Evolutionary conservation across 2,797 vertebrate species (phyloP).

Genomic region (Labroides dimidiatus): DNA sequence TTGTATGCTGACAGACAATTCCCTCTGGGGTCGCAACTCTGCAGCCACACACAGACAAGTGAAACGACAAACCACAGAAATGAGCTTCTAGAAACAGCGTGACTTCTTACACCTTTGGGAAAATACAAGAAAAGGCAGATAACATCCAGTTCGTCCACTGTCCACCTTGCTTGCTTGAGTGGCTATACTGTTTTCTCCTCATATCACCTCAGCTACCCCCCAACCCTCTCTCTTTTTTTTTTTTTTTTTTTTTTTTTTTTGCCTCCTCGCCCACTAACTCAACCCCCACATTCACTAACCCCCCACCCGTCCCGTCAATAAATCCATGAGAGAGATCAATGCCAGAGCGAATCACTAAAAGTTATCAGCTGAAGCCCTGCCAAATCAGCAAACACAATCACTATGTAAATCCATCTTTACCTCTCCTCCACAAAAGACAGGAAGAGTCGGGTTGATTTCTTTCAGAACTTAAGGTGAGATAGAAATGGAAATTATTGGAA

Average conservation of each 20-base stretch:
- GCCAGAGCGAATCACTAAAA: slow-evolving; percentile 85
- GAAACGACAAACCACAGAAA: slow-evolving; percentile 60
- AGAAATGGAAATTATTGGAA: slow-evolving; percentile 52
- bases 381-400: slow-evolving; percentile 89
- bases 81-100: slow-evolving; percentile 52
- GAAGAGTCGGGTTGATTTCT: slow-evolving; percentile 44
- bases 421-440: slow-evolving; percentile 69
- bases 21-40: slow-evolving; percentile 67
- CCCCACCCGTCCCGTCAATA: slow-evolving; percentile 77
- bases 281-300: slow-evolving; percentile 73
- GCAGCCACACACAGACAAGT: slow-evolving; percentile 54
- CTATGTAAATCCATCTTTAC: slow-evolving; percentile 88
- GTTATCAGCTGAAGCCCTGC: slow-evolving; percentile 86
- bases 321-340: slow-evolving; percentile 88
- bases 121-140: slow-evolving; percentile 59
- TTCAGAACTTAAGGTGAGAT: slow-evolving; percentile 28
- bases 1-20: slow-evolving; percentile 79
- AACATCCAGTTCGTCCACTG: slow-evolving; percentile 67
- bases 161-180: slow-evolving; percentile 63
- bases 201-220: slow-evolving; percentile 51
- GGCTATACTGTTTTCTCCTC: slow-evolving; percentile 70
- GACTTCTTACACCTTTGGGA: slow-evolving; percentile 49
- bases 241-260: not conserved
- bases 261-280: slow-evolving; percentile 51
- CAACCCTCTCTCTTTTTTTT: too few relatives aligned